phyloP scores from a whole-genome alignment of 2,113 vertebrate genomes.

The Bungarus multicinctus region DNA sequence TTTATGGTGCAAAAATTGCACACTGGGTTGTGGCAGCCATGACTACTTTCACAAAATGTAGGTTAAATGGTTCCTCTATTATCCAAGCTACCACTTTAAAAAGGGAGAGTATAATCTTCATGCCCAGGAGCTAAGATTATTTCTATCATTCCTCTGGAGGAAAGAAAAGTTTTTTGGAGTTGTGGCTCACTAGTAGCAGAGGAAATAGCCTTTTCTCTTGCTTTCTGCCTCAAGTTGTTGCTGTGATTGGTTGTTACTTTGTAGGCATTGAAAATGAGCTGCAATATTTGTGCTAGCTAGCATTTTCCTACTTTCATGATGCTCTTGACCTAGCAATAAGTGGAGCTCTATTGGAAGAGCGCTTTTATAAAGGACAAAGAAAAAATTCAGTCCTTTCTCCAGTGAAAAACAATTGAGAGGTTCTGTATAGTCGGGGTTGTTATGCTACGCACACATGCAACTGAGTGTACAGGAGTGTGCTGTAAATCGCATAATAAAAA shows the following conservation, averaged over 20 bases:
- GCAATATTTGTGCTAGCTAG: neutral
- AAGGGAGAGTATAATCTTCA: neutral
- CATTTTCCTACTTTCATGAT: neutral
- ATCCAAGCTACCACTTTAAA: neutral
- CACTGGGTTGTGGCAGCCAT: neutral
- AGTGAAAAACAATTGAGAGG: neutral
- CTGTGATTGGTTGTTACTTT: neutral
- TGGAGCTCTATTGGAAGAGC: neutral
- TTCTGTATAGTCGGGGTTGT: neutral
- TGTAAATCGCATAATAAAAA: neutral
- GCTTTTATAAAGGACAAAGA: neutral
- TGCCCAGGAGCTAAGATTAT: neutral
- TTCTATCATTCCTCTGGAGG: neutral
- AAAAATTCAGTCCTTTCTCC: neutral
- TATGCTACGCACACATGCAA: neutral
- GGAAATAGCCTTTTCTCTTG: neutral
- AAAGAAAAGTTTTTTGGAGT: neutral
- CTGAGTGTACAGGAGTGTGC: neutral
- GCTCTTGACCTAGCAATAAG: neutral
- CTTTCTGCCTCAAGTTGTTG: neutral
- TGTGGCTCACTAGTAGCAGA: neutral
- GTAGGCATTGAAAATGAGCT: neutral
- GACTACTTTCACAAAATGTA: neutral
- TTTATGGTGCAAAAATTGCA: neutral
- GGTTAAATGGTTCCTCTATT: neutral